phyloP scores from a whole-genome alignment of 92 coral and sea anemone genomes.

The Phenganax stokvisi region DNA sequence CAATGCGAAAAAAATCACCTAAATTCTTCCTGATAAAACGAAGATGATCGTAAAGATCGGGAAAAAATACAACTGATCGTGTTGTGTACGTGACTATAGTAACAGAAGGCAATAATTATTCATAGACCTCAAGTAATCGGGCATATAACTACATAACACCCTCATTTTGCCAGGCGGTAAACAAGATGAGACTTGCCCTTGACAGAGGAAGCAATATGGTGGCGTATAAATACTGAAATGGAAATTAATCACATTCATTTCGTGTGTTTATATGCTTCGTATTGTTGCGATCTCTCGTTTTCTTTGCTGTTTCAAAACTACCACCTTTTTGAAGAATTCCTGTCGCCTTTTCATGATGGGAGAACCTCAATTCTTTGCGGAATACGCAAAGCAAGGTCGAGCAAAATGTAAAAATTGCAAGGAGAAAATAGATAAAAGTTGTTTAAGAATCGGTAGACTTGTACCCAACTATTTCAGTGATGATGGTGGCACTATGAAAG shows the following conservation, averaged over 20 bases:
- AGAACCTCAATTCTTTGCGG: conserved; percentile 74
- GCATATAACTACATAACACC: not conserved
- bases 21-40: too few species aligned
- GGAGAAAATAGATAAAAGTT: conserved; percentile 77
- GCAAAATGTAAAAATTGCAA: conserved; percentile 96
- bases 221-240: conserved; percentile 17
- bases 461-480: conserved; percentile 87
- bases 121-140: not conserved
- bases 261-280: conserved; percentile 19
- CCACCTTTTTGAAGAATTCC: conserved; percentile 2
- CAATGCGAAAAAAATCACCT: too few species aligned
- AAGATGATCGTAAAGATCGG: not conserved
- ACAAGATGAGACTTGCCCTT: conserved; percentile 3
- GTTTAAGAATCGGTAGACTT: conserved; percentile 70
- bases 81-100: conserved; percentile 4
- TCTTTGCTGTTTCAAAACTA: conserved; percentile 11
- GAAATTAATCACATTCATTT: not conserved
- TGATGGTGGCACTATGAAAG: conserved; percentile 92
- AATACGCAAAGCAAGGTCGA: conserved; percentile 85
- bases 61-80: not conserved
- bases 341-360: conserved; percentile 54
- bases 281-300: not conserved
- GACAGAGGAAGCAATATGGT: conserved; percentile 6
- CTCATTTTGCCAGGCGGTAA: conserved; percentile 2
- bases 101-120: not conserved